phyloP scores from a whole-genome alignment of 1,140 invertebrate species.

The Temnothorax curvispinosus region DNA sequence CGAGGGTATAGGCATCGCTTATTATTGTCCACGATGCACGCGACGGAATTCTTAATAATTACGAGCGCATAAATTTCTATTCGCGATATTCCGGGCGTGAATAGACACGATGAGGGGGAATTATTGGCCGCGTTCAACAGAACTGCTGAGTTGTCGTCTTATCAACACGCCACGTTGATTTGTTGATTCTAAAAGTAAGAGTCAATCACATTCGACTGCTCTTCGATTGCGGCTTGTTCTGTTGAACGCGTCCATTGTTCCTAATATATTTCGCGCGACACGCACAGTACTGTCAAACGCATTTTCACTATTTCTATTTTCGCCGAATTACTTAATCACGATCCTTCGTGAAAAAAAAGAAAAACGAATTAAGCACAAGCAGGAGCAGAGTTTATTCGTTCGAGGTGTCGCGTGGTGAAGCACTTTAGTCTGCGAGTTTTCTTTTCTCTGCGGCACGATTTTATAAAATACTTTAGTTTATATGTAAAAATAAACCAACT shows the following conservation, averaged over 20 bases:
- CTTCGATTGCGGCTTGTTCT: no score
- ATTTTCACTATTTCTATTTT: neutral
- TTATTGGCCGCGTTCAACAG: neutral
- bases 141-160: no score
- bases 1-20: neutral
- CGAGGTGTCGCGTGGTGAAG: neutral
- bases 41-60: neutral
- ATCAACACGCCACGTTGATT: no score
- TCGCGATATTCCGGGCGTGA: neutral
- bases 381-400: neutral
- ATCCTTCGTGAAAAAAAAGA: no score
- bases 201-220: no score
- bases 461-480: neutral
- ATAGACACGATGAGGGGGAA: neutral
- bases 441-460: neutral
- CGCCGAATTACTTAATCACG: neutral
- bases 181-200: no score
- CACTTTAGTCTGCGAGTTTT: neutral
- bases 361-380: neutral
- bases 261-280: neutral
- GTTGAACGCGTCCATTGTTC: neutral
- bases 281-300: neutral
- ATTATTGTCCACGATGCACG: neutral
- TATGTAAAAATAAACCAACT: neutral
- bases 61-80: constrained; percentile 1